A percentile compares a stretch with the other conserved stretches of the same genome.
Evolutionary conservation across 2,797 vertebrate genomes (phyloP).

Genomic region (Melanotaenia parkinsoni): DNA sequence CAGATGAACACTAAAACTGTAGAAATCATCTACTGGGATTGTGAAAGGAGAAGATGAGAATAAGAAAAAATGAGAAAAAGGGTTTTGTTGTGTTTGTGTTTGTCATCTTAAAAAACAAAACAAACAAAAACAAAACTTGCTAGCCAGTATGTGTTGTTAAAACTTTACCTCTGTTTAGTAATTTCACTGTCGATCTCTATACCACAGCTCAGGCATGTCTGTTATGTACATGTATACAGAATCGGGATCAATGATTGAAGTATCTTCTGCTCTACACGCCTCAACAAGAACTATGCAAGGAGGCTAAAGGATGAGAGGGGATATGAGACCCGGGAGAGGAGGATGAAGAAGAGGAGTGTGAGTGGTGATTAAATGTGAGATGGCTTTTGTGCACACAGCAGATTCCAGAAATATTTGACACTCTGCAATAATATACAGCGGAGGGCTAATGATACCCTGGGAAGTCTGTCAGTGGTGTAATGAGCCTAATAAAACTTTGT

Average conservation of each 20-base stretch:
- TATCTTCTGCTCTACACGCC: neutral
- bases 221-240: neutral
- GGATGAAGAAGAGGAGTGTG: conserved; percentile 19
- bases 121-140: neutral
- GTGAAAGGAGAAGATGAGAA: too few relatives aligned
- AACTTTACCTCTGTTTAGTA: neutral
- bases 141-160: neutral
- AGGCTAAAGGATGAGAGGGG: conserved; percentile 16
- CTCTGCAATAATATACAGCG: conserved; percentile 73
- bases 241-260: neutral
- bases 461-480: conserved; percentile 57
- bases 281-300: conserved; percentile 2
- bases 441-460: conserved; percentile 67
- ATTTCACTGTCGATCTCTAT: neutral
- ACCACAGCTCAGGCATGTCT: neutral
- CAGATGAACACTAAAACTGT: too few relatives aligned
- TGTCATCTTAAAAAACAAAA: neutral
- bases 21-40: neutral
- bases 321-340: conserved; percentile 35
- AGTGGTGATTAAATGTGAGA: conserved; percentile 24
- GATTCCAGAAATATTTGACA: conserved; percentile 77
- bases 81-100: too few relatives aligned
- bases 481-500: conserved; percentile 52
- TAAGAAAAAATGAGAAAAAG: too few relatives aligned
- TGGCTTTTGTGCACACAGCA: conserved; percentile 52